Base-by-base conservation (phyloP, 2,888 invertebrate species). In the Candidula unifasciata region DNA sequence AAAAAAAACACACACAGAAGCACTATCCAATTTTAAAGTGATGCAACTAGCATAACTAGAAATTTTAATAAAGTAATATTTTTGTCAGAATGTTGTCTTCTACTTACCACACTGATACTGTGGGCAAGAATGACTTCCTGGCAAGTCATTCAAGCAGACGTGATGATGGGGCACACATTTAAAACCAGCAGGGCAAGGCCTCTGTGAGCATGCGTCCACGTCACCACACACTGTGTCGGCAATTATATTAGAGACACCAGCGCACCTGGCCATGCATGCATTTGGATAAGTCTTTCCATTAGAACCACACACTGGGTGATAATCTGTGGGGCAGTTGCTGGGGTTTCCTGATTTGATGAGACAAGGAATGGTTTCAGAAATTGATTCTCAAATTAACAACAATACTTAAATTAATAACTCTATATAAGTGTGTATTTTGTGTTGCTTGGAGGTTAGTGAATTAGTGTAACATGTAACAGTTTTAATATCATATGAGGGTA, bases 281-380 rank as follows among this genome's bases (percentile, higher is more conserved):
- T 97, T 97, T 8, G 97, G 96, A 93, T 97, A 98, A 0, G 96
- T 96, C 87, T 96, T 95, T 0, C 97, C 96, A 91, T 96, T 96
- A 80, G 95, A 94, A 2, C 96, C 96, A 93, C 97, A 97, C 82
- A 97, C 97, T 1, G 98, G 97, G 35, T 96, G 95, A 93, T 97
- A 97, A 92, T 97, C 96, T 1, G 96, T 95, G 0, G 96, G 96
- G 92, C 97, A 98, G 93, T 97, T 96, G 94, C 98, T 97, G 0
- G 97, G 97, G 86, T 97, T 94, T 35, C 93, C 94, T 93, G 87
- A n/a, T n/a, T n/a, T n/a, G n/a, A n/a, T n/a, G 24, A 74, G 54
- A 30, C 30, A 44, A 44, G 44, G 6, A 44, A 44, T n/a, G n/a
- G n/a, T n/a, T n/a, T n/a, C n/a, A n/a, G n/a, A n/a, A n/a, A n/a